phyloP scores from a whole-genome alignment of 2,797 vertebrate genomes.

The Mycteria americana region DNA sequence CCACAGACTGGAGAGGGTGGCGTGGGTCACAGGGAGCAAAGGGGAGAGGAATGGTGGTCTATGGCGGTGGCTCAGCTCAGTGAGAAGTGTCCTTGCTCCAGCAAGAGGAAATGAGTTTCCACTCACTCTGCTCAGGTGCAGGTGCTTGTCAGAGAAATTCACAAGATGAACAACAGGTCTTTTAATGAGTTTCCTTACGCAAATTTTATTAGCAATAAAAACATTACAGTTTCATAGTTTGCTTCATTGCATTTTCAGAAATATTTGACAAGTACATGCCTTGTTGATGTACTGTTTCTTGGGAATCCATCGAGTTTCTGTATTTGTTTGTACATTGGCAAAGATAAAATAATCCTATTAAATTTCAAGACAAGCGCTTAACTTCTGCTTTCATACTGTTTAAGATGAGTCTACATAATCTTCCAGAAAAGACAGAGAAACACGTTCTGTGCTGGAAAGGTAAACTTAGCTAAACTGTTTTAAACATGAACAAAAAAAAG shows the following conservation, averaged over 20 bases:
- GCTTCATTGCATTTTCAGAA: constrained; percentile 36
- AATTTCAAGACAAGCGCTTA: constrained; percentile 6
- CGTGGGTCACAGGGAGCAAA: background rate
- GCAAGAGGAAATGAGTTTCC: background rate
- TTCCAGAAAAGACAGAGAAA: background rate
- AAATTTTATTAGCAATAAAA: constrained; percentile 17
- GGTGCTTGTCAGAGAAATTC: background rate
- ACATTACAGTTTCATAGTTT: constrained; percentile 1
- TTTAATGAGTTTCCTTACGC: background rate
- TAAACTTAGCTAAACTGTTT: background rate
- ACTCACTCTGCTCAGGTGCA: background rate
- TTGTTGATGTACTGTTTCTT: background rate
- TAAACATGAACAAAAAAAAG: background rate
- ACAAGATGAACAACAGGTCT: background rate
- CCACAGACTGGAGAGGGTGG: background rate
- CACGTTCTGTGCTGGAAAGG: background rate
- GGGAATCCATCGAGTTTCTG: background rate
- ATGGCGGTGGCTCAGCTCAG: background rate
- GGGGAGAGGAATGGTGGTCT: background rate
- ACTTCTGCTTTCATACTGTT: background rate
- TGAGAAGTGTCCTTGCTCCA: background rate
- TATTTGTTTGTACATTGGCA: background rate
- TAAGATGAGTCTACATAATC: background rate
- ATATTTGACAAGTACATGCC: background rate
- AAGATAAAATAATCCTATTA: background rate